Conservation (phyloP, 2,797 vertebrate species). For the Sternotherus odoratus region DNA sequence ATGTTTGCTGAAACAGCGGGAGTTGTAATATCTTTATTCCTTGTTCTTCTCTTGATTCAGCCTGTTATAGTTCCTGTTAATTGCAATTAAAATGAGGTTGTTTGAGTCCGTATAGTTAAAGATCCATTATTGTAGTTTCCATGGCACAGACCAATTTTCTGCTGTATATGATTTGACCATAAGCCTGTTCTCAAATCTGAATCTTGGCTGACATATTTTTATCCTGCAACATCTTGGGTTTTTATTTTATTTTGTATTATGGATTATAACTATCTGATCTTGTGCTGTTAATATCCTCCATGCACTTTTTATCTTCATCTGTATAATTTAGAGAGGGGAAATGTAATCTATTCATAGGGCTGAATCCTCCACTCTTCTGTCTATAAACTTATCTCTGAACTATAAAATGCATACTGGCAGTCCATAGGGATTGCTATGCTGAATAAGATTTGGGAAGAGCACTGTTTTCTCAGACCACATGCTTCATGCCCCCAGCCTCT, state of each 20-base stretch:
- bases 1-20: constrained; percentile 16
- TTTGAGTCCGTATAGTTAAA: constrained; percentile 8
- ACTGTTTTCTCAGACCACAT: background rate
- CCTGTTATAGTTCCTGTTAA: background rate
- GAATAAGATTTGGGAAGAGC: background rate
- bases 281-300: background rate
- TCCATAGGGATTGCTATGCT: background rate
- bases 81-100: background rate
- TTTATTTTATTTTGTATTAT: background rate
- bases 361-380: background rate
- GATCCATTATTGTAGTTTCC: constrained; percentile 17
- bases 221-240: background rate
- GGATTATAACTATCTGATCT: background rate
- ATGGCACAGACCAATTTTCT: background rate
- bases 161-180: background rate
- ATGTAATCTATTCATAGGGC: background rate
- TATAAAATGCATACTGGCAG: background rate
- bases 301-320: background rate
- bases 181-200: background rate
- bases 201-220: background rate
- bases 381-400: rapidly evolving
- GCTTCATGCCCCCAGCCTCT: background rate
- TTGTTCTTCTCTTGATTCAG: background rate
- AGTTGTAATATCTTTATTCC: background rate
- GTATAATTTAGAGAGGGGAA: background rate